Evolutionary conservation across 1,140 invertebrate species (phyloP).

Genomic region (Musca vetustissima): DNA sequence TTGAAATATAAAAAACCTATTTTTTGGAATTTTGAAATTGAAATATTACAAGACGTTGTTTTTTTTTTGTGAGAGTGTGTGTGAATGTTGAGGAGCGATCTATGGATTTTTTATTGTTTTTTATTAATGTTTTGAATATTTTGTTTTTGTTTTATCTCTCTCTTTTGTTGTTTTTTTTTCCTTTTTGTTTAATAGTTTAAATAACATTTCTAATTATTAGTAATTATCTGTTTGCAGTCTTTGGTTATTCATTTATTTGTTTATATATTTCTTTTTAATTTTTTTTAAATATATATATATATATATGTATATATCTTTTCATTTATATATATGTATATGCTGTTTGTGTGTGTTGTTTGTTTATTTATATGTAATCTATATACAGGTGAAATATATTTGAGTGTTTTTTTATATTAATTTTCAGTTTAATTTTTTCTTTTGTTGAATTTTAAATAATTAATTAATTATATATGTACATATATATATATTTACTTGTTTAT

Average conservation of each 20-base stretch:
- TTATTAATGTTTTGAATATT: background rate
- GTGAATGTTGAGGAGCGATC: background rate
- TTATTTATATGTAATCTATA: conserved; percentile 32
- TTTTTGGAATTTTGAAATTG: no score
- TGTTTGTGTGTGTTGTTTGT: background rate
- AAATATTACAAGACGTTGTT: no score
- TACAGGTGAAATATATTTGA: conserved; percentile 4
- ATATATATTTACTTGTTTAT: no score
- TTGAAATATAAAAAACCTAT: no score
- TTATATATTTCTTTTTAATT: conserved; percentile 5
- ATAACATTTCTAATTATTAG: conserved; percentile 57
- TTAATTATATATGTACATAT: conserved; percentile 11
- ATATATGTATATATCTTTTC: conserved; percentile 25
- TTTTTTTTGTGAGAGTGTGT: no score
- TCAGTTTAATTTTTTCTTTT: conserved; percentile 14
- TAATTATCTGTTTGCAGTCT: conserved; percentile 58
- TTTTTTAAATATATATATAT: no score
- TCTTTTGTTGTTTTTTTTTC: conserved; percentile 22
- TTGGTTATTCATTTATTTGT: conserved; percentile 50
- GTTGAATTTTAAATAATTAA: conserved; percentile 27
- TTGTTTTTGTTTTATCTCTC: background rate
- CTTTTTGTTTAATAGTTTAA: conserved; percentile 44
- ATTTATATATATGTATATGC: background rate
- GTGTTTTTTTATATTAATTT: conserved; percentile 25
- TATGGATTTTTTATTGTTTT: conserved; percentile 1